A percentile compares a stretch with the other conserved stretches of the same genome.
These are phyloP conservation scores for Philotrypesis tridentata DNA, from an alignment of 1,140 invertebrate species.

Conservation along the genomic window DNA sequence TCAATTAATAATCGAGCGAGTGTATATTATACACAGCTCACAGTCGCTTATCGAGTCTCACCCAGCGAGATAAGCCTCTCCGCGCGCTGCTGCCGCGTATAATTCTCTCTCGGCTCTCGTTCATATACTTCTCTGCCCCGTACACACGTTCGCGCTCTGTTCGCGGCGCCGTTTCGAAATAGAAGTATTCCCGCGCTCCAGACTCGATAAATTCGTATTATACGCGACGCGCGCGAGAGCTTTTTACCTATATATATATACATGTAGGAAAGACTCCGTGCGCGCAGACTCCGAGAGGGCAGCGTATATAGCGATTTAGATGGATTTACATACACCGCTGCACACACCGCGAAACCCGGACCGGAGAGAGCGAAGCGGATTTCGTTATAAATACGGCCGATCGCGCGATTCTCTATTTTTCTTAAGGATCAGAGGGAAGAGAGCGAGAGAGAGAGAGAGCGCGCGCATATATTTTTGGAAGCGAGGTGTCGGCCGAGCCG, in stretches of 20 bases:
- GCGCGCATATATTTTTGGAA: constrained; percentile 34
- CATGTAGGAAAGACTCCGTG: too few relatives aligned
- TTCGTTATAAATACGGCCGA: constrained; percentile 25
- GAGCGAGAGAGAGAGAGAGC: too few relatives aligned
- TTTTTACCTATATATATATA: constrained; percentile 11
- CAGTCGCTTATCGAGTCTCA: constrained; percentile 1
- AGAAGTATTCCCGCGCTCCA: constrained; percentile 19
- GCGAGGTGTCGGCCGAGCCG: neutral
- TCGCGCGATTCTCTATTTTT: constrained; percentile 29
- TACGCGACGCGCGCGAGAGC: too few relatives aligned
- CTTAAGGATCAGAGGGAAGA: neutral
- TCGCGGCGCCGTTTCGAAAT: neutral
- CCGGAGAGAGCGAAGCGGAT: constrained; percentile 11
- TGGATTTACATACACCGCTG: constrained; percentile 15
- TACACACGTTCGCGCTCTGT: neutral
- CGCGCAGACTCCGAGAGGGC: too few relatives aligned
- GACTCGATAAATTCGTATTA: constrained; percentile 34
- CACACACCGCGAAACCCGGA: too few relatives aligned
- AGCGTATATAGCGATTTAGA: neutral
- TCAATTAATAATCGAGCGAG: constrained; percentile 7
- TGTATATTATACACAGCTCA: too few relatives aligned
- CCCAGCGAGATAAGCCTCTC: constrained; percentile 2
- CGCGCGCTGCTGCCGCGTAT: neutral
- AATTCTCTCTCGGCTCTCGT: neutral
- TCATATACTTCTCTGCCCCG: neutral